Percentiles rank a stretch among this genome's conserved stretches.
phyloP scores from a whole-genome alignment of 2,113 vertebrate species.

The Epinephelus moara region DNA sequence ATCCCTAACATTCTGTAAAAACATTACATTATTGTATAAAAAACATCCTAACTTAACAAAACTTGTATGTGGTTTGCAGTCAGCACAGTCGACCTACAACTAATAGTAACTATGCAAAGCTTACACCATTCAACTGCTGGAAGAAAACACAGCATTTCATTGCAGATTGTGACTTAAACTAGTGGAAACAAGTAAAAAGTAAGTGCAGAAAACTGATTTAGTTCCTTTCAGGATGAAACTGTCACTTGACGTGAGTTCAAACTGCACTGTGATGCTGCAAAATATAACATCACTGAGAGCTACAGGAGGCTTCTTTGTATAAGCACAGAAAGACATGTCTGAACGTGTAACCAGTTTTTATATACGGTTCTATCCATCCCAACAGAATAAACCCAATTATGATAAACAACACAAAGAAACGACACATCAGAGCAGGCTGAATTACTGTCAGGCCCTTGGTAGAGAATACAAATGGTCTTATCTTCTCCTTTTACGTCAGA shows the following conservation, averaged over 20 bases:
- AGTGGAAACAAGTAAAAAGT: neutral
- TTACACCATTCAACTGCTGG: neutral
- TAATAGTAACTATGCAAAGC: neutral
- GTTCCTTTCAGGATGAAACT: conserved; percentile 1
- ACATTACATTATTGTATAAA: neutral
- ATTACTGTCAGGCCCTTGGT: neutral
- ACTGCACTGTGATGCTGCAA: conserved; percentile 10
- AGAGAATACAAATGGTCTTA: conserved; percentile 4
- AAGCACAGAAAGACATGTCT: neutral
- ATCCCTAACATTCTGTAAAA: neutral
- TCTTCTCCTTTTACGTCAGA: conserved; percentile 4
- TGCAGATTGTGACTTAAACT: neutral
- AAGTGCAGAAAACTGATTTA: neutral
- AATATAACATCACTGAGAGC: neutral
- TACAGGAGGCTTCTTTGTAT: neutral
- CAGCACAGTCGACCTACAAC: neutral
- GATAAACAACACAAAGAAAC: neutral
- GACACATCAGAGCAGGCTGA: neutral
- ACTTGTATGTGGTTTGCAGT: neutral
- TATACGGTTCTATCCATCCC: neutral
- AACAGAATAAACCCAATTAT: neutral
- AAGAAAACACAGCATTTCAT: neutral
- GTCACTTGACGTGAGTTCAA: conserved; percentile 12
- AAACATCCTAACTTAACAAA: neutral
- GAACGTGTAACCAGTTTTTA: neutral